A percentile compares a stretch with the other conserved stretches of the same genome.
These are phyloP conservation scores for Arge pagana DNA, from an alignment of 2,888 invertebrate genomes.

Conservation along the genomic window DNA sequence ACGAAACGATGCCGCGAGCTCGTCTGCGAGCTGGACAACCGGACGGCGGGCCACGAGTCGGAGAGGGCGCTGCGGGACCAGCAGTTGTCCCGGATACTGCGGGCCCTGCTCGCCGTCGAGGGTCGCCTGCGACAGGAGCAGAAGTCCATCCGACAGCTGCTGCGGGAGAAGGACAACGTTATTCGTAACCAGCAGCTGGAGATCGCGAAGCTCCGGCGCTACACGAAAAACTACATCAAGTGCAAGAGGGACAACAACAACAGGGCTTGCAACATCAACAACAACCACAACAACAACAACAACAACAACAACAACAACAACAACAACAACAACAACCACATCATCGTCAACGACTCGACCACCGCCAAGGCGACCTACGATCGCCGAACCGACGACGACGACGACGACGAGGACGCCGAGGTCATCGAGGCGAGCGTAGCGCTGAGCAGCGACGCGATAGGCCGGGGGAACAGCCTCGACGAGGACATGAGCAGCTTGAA, in stretches of 20 bases:
- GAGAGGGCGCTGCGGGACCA: slow-evolving; percentile 70
- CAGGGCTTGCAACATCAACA: slow-evolving; percentile 63
- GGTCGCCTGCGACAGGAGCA: slow-evolving; percentile 75
- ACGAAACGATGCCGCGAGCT: slow-evolving; percentile 71
- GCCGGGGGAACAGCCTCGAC: slow-evolving; percentile 39
- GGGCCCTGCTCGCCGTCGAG: slow-evolving; percentile 73
- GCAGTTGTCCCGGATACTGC: slow-evolving; percentile 72
- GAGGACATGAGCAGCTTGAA: slow-evolving; percentile 50
- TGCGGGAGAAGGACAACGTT: slow-evolving; percentile 73
- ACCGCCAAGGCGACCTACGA: slow-evolving; percentile 27
- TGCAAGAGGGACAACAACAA: slow-evolving; percentile 62
- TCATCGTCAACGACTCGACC: slow-evolving; percentile 23
- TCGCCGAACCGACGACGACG: slow-evolving; percentile 31
- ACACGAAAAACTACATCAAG: slow-evolving; percentile 64
- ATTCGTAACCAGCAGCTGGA: slow-evolving; percentile 73
- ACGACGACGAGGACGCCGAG: slow-evolving; percentile 28
- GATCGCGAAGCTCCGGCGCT: slow-evolving; percentile 66
- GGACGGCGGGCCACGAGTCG: slow-evolving; percentile 54
- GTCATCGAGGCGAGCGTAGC: slow-evolving; percentile 27
- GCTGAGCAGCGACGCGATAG: slow-evolving; percentile 30
- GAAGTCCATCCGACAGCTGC: slow-evolving; percentile 69
- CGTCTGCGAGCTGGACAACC: slow-evolving; percentile 58
- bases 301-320: slow-evolving; percentile 13
- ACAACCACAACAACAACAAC: slow-evolving; percentile 60
- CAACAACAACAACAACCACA: slow-evolving; percentile 55